Conservation (phyloP, 1,140 invertebrate genomes). For the Chrysoperla carnea region DNA sequence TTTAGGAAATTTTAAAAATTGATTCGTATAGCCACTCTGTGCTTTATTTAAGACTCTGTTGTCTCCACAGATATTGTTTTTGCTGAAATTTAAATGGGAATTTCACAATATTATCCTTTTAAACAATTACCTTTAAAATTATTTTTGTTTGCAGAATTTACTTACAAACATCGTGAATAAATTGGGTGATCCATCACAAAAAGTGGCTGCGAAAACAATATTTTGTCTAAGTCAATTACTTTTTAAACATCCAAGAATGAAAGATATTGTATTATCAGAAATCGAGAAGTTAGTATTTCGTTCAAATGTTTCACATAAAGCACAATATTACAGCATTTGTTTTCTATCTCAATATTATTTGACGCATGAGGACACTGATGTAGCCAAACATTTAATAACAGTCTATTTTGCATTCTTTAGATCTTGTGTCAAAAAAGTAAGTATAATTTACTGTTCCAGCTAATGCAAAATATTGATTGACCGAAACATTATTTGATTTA, state of each 20-base stretch:
- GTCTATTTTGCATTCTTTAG: conserved; percentile 97
- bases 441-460: neutral
- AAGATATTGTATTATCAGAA: conserved; percentile 66
- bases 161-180: conserved; percentile 80
- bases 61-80: too few relatives aligned
- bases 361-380: conserved; percentile 45
- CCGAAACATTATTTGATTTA: too few relatives aligned
- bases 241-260: conserved; percentile 84
- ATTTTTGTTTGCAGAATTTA: conserved; percentile 40
- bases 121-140: too few relatives aligned
- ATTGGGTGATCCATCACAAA: conserved; percentile 78
- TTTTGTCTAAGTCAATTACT: conserved; percentile 74
- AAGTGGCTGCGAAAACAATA: conserved; percentile 72
- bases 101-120: too few relatives aligned
- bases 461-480: too few relatives aligned
- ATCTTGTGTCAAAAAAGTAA: conserved; percentile 65
- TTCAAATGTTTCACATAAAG: conserved; percentile 61
- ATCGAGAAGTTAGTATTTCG: conserved; percentile 79
- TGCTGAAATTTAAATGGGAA: too few relatives aligned
- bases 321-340: conserved; percentile 89
- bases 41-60: too few relatives aligned
- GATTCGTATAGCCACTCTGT: too few relatives aligned
- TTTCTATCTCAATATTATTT: conserved; percentile 72
- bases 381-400: conserved; percentile 67
- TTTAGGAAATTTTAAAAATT: too few relatives aligned